phyloP scores from a whole-genome alignment of 2,113 vertebrate genomes.

The Sclerurus mexicanus region DNA sequence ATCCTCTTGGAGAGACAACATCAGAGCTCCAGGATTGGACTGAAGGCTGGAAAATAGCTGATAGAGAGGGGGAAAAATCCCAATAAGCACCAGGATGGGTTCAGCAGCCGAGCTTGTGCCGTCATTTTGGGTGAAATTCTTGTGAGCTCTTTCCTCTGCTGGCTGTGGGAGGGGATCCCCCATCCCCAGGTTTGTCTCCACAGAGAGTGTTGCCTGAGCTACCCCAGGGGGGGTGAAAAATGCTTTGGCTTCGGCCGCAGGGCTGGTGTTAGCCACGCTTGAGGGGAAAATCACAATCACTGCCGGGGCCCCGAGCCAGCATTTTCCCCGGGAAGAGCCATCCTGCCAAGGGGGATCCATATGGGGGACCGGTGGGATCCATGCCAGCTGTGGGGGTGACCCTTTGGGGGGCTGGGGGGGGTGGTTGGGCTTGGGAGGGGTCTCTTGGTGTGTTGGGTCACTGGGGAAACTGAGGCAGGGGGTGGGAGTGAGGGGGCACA shows the following conservation, averaged over 20 bases:
- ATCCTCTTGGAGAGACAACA: neutral
- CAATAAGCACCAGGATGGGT: neutral
- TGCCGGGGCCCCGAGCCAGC: neutral
- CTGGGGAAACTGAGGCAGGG: conserved; percentile 15
- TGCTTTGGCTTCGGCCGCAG: neutral
- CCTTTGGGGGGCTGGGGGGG: fast-evolving
- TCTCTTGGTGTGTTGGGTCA: fast-evolving
- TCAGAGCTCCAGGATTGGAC: neutral
- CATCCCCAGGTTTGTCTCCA: neutral
- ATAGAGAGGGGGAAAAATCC: neutral
- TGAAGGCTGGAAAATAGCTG: neutral
- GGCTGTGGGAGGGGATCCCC: neutral
- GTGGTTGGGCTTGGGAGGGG: neutral
- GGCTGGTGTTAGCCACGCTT: conserved; percentile 37
- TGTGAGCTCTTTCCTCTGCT: neutral
- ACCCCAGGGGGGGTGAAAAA: neutral
- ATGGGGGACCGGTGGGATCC: fast-evolving
- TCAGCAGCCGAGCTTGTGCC: neutral
- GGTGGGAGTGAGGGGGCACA: fast-evolving
- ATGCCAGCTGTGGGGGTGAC: neutral
- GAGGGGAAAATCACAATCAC: conserved; percentile 44
- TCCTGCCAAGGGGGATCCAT: neutral
- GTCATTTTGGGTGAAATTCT: neutral
- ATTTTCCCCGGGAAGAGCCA: neutral
- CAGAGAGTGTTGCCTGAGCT: neutral